Evolutionary conservation across 2,888 invertebrate genomes (phyloP).

Genomic region (Melipona bicolor): DNA sequence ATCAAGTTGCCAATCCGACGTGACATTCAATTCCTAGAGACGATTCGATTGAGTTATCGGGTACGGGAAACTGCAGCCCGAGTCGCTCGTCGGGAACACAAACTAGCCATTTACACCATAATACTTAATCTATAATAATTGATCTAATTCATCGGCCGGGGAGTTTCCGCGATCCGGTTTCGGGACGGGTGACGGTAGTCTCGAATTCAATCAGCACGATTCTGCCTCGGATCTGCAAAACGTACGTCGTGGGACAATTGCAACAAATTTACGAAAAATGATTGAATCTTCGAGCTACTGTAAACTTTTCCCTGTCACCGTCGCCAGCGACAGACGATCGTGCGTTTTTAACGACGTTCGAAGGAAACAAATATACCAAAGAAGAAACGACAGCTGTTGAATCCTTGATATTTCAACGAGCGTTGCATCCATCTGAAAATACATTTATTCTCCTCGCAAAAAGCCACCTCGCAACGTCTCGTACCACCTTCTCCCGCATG

Average conservation of each 20-base stretch:
- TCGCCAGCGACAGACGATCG: too few relatives aligned
- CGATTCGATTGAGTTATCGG: constrained; percentile 27
- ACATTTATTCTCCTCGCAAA: neutral
- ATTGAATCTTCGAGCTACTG: too few relatives aligned
- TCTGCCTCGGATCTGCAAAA: neutral
- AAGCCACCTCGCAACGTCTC: neutral
- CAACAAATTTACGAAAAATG: too few relatives aligned
- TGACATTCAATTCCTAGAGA: constrained; percentile 7
- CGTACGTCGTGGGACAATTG: neutral
- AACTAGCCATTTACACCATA: constrained; percentile 37
- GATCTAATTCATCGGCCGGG: neutral
- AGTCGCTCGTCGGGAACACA: constrained; percentile 21
- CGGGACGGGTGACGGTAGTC: neutral
- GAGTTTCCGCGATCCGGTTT: constrained; percentile 10
- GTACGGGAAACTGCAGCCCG: neutral
- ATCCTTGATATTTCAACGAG: too few relatives aligned
- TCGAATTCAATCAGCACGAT: constrained; percentile 24
- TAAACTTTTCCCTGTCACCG: too few relatives aligned
- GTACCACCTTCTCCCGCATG: neutral
- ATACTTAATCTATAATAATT: constrained; percentile 23
- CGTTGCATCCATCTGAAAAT: neutral
- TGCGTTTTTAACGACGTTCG: too few relatives aligned
- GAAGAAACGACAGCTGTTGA: too few relatives aligned
- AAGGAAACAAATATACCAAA: too few relatives aligned
- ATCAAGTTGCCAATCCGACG: neutral